Conservation (phyloP, 2,888 invertebrate species). For the Coronaproctus castanopsis region DNA sequence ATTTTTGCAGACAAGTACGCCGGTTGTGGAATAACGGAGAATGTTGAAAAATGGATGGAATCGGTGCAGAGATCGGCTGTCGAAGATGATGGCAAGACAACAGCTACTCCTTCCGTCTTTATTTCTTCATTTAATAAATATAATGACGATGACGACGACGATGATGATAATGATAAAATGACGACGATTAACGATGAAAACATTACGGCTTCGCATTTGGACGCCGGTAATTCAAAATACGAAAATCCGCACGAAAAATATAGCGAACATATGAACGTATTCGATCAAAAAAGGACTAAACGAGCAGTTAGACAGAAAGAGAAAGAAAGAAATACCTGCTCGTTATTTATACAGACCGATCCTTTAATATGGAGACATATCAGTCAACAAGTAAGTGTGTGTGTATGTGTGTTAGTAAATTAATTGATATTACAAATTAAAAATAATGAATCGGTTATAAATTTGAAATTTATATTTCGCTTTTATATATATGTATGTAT, state of each 20-base stretch:
- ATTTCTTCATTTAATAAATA: no score
- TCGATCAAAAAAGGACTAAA: slow-evolving; percentile 15
- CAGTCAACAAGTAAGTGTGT: slow-evolving; percentile 47
- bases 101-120: no score
- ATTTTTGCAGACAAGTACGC: slow-evolving; percentile 28
- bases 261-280: slow-evolving; percentile 48
- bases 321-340: slow-evolving; percentile 64
- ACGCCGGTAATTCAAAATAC: slow-evolving; percentile 13
- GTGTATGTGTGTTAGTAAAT: background rate
- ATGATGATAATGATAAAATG: background rate
- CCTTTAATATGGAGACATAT: slow-evolving; percentile 94
- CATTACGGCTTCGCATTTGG: background rate
- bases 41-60: slow-evolving; percentile 45
- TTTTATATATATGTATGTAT: slow-evolving; percentile 2
- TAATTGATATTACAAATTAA: slow-evolving; percentile 12
- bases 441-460: no score
- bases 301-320: slow-evolving; percentile 24
- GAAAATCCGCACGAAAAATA: slow-evolving; percentile 44
- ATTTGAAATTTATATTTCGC: slow-evolving; percentile 4
- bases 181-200: background rate
- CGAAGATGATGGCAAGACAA: slow-evolving; percentile 21
- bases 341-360: slow-evolving; percentile 93
- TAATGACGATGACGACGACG: no score
- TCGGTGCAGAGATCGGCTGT: slow-evolving; percentile 39
- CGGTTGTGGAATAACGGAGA: slow-evolving; percentile 16